Conservation (phyloP, 2,113 vertebrate genomes). For the Emydura subglobosa region DNA sequence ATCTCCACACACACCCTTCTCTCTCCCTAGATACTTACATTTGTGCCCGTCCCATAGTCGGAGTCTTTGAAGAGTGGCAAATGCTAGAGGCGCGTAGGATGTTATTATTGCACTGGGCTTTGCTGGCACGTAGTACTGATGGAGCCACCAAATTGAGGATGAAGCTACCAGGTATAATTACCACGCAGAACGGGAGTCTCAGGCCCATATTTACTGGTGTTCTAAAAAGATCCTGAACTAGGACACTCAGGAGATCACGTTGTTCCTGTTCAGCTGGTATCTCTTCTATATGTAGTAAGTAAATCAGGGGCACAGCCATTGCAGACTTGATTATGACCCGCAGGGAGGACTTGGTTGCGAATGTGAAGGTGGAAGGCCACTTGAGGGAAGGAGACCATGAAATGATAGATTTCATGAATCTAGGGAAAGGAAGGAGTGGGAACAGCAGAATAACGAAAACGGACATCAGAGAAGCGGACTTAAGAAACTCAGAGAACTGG, state of each 20-base stretch:
- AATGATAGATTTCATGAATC: background rate
- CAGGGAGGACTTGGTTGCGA: background rate
- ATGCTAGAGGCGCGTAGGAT: too few species aligned
- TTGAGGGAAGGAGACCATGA: background rate
- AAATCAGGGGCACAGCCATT: background rate
- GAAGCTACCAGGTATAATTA: background rate
- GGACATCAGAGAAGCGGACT: too few species aligned
- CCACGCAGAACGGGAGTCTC: too few species aligned
- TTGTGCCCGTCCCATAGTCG: background rate
- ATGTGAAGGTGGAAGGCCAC: background rate
- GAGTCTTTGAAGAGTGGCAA: too few species aligned
- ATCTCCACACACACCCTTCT: background rate
- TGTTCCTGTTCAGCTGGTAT: background rate
- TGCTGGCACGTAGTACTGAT: background rate
- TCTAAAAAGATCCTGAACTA: too few species aligned
- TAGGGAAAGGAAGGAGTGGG: background rate
- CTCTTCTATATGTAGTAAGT: background rate
- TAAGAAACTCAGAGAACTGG: background rate
- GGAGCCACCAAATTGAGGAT: background rate
- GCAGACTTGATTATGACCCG: background rate
- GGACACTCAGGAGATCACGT: background rate
- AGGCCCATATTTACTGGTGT: background rate
- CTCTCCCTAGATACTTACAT: background rate
- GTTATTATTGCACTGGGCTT: background rate
- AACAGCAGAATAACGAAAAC: background rate